Percentiles rank a stretch among this genome's conserved stretches.
Conservation (phyloP, 1,140 invertebrate genomes). For the Calephelis nemesis region DNA sequence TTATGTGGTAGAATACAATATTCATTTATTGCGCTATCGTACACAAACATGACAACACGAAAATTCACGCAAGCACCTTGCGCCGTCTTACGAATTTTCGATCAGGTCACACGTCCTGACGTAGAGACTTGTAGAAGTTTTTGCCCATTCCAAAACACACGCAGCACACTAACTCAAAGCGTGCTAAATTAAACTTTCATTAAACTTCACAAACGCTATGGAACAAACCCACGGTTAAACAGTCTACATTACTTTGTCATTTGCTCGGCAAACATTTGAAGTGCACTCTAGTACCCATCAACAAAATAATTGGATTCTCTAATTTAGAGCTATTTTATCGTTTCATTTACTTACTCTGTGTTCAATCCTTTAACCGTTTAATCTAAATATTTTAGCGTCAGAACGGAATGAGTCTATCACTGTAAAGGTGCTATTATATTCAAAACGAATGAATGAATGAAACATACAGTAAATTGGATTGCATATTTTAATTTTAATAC, state of each 20-base stretch:
- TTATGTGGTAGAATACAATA: no score
- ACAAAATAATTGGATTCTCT: slow-evolving; percentile 34
- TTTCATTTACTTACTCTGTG: slow-evolving; percentile 18
- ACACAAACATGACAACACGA: no score
- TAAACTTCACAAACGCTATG: slow-evolving; percentile 13
- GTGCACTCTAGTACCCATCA: slow-evolving; percentile 30
- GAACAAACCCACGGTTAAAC: slow-evolving; percentile 19
- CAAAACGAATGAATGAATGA: background rate
- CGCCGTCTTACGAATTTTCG: no score
- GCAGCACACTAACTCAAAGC: background rate
- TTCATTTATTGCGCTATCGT: no score
- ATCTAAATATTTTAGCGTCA: slow-evolving; percentile 13
- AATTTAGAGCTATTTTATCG: slow-evolving; percentile 23
- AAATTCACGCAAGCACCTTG: no score
- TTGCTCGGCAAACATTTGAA: slow-evolving; percentile 28
- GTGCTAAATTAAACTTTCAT: slow-evolving; percentile 15
- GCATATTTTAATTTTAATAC: no score
- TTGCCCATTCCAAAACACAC: no score
- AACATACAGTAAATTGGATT: no score
- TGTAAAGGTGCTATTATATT: background rate
- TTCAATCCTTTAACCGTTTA: slow-evolving; percentile 16
- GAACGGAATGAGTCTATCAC: background rate
- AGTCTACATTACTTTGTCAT: slow-evolving; percentile 27
- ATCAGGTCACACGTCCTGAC: no score
- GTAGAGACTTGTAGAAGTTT: no score